phyloP scores from a whole-genome alignment of 2,113 vertebrate genomes.

The Brachypteracias leptosomus region DNA sequence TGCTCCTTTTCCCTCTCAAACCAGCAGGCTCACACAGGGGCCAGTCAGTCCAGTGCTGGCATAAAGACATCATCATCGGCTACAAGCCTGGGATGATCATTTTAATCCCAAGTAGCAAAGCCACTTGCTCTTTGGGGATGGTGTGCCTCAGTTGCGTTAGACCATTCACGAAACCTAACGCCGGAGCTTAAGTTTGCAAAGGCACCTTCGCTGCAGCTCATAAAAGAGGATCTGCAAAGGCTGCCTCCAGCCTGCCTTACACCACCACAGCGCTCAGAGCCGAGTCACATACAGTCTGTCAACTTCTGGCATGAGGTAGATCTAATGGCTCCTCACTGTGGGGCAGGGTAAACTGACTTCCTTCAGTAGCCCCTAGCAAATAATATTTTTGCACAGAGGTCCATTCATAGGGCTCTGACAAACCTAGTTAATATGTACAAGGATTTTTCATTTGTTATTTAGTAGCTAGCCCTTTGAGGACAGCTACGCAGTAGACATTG shows the following conservation, averaged over 20 bases:
- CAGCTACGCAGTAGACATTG: background rate
- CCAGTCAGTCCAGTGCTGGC: background rate
- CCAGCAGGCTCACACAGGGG: background rate
- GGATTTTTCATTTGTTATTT: slow-evolving; percentile 6
- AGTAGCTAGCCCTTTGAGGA: slow-evolving; percentile 3
- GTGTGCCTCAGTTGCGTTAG: background rate
- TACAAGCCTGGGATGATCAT: background rate
- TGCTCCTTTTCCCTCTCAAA: background rate
- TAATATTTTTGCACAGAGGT: slow-evolving; percentile 31
- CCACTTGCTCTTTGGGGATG: background rate
- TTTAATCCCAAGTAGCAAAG: background rate
- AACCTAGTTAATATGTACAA: background rate
- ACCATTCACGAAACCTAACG: background rate
- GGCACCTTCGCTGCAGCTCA: background rate
- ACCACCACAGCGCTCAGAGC: background rate
- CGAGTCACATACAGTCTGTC: background rate
- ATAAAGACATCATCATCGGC: background rate
- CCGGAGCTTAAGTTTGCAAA: background rate
- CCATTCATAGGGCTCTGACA: slow-evolving; percentile 4
- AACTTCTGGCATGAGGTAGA: background rate
- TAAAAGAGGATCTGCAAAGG: background rate
- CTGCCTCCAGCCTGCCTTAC: background rate
- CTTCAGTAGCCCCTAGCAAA: background rate
- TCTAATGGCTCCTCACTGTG: slow-evolving; percentile 29
- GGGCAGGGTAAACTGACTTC: background rate